Percentiles rank a stretch among this genome's conserved stretches.
phyloP scores from a whole-genome alignment of 2,888 invertebrate genomes.

The Melieria crassipennis region DNA sequence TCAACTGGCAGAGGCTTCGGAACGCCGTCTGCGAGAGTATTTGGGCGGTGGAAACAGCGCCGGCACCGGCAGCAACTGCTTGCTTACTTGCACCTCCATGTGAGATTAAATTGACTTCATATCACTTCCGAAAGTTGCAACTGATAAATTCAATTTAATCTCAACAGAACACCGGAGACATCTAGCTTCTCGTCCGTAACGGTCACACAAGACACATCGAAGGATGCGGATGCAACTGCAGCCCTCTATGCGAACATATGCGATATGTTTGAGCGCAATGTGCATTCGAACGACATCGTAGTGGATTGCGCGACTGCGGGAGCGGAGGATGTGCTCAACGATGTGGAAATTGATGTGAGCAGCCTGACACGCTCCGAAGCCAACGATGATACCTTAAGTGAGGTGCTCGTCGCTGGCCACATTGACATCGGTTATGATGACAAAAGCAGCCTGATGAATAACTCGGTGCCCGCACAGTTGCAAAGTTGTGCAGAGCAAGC shows the following conservation, averaged over 20 bases:
- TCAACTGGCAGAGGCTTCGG: slow-evolving; percentile 55
- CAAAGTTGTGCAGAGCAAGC: background rate
- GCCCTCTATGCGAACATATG: slow-evolving; percentile 52
- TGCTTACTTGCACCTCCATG: slow-evolving; percentile 26
- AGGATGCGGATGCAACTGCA: slow-evolving; percentile 39
- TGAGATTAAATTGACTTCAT: slow-evolving; percentile 45
- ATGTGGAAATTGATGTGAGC: slow-evolving; percentile 55
- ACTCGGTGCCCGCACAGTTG: background rate
- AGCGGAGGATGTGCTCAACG: slow-evolving; percentile 51
- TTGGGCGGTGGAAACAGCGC: slow-evolving; percentile 39
- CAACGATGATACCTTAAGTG: slow-evolving; percentile 50
- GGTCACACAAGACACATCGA: slow-evolving; percentile 35
- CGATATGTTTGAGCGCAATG: slow-evolving; percentile 53
- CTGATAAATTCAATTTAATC: slow-evolving; percentile 48
- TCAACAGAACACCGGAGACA: slow-evolving; percentile 42
- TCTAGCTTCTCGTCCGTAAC: slow-evolving; percentile 26
- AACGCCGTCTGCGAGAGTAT: slow-evolving; percentile 52
- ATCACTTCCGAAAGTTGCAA: slow-evolving; percentile 20
- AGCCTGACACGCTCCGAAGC: slow-evolving; percentile 54
- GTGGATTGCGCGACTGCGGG: slow-evolving; percentile 43
- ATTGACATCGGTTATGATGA: background rate
- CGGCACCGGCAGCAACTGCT: background rate
- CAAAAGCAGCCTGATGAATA: background rate
- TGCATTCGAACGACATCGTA: slow-evolving; percentile 39
- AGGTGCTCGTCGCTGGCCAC: slow-evolving; percentile 41